phyloP scores from a whole-genome alignment of 1,140 invertebrate genomes.

The Drosophila lowei region DNA sequence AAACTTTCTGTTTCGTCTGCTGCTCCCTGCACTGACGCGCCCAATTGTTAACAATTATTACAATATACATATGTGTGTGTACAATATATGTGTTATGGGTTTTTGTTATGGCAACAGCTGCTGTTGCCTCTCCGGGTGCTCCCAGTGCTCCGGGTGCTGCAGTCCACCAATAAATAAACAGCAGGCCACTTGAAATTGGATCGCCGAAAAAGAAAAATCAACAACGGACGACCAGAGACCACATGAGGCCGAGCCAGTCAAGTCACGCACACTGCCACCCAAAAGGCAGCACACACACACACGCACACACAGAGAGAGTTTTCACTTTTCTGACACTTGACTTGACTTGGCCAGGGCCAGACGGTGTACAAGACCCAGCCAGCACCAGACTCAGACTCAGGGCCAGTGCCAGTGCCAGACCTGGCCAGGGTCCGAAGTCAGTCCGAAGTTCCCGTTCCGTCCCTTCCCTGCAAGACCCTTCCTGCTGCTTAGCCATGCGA shows the following conservation, averaged over 20 bases:
- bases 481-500: slow-evolving; percentile 25
- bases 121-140: slow-evolving; percentile 32
- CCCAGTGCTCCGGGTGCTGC: slow-evolving; percentile 21
- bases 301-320: slow-evolving; percentile 44
- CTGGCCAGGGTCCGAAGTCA: slow-evolving; percentile 49
- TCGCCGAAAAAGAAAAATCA: slow-evolving; percentile 79
- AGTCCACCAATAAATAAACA: slow-evolving; percentile 76
- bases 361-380: too few species aligned
- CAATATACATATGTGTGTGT: slow-evolving; percentile 1
- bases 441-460: slow-evolving; percentile 13
- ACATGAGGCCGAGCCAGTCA: slow-evolving; percentile 12
- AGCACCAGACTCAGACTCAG: too few species aligned
- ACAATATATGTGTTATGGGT: slow-evolving; percentile 22
- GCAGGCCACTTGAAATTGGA: slow-evolving; percentile 76
- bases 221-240: slow-evolving; percentile 37
- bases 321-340: slow-evolving; percentile 82
- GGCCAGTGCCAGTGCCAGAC: slow-evolving; percentile 15
- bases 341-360: slow-evolving; percentile 61
- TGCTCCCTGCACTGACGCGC: slow-evolving; percentile 30
- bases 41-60: slow-evolving; percentile 72
- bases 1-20: slow-evolving; percentile 41
- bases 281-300: slow-evolving; percentile 16
- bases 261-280: slow-evolving; percentile 28
- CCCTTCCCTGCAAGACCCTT: slow-evolving; percentile 16
- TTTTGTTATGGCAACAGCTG: slow-evolving; percentile 78